These are phyloP conservation scores for Globodera rostochiensis DNA, from an alignment of 1,140 invertebrate species.

Conservation along the genomic window DNA sequence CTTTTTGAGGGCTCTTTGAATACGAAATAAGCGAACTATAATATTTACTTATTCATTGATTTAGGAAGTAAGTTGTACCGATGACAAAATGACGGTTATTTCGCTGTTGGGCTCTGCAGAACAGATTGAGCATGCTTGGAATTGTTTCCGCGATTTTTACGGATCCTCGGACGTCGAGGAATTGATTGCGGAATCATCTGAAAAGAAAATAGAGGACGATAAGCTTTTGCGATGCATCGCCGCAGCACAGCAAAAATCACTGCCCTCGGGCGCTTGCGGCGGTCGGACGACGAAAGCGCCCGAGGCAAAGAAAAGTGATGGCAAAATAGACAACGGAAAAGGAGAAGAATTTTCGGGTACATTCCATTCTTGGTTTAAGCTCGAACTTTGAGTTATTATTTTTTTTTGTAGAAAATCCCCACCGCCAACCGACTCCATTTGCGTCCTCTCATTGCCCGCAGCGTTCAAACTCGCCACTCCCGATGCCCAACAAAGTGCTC, in stretches of 20 bases:
- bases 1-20: too few relatives aligned
- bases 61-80: background rate
- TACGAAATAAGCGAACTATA: too few relatives aligned
- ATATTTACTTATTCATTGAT: background rate
- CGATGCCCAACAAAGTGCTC: background rate
- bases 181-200: background rate
- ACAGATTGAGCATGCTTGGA: background rate
- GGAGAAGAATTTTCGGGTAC: too few relatives aligned
- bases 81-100: background rate
- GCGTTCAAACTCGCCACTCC: background rate
- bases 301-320: background rate
- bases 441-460: background rate
- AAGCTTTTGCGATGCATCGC: background rate
- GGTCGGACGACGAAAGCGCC: background rate
- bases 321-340: background rate
- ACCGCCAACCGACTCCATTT: background rate
- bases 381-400: too few relatives aligned
- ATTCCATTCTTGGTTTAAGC: too few relatives aligned
- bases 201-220: background rate
- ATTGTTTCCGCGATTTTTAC: background rate
- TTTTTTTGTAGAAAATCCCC: background rate
- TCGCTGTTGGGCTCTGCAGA: background rate
- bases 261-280: background rate
- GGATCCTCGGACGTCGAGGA: background rate
- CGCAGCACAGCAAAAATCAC: background rate